Percentiles rank a stretch among this genome's conserved stretches.
Conservation (phyloP, 2,797 vertebrate genomes). For the Hydrocynus forskahlii region DNA sequence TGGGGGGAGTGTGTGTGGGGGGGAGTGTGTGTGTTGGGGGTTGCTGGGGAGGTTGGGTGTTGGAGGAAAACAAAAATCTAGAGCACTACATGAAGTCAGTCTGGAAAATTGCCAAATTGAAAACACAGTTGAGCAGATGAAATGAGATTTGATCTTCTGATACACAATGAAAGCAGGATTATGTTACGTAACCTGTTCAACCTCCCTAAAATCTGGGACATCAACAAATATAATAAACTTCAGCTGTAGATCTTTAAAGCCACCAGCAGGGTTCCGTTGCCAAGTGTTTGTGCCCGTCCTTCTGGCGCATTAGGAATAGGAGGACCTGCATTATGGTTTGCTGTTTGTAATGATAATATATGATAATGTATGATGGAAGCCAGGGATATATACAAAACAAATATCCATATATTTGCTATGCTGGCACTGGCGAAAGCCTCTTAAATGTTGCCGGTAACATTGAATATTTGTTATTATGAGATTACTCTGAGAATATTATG, state of each 20-base stretch:
- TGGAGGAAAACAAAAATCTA: background rate
- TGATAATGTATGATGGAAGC: no score
- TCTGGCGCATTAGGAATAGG: background rate
- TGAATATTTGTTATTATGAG: no score
- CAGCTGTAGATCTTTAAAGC: conserved; percentile 13
- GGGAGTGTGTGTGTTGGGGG: no score
- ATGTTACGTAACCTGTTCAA: background rate
- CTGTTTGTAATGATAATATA: background rate
- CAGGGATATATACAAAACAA: no score
- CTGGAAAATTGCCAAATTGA: conserved; percentile 22
- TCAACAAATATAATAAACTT: conserved; percentile 14
- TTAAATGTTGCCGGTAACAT: no score
- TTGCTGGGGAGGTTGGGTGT: no score
- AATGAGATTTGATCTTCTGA: conserved; percentile 21
- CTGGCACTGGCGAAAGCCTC: no score
- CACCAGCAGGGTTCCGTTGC: no score
- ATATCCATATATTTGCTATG: no score
- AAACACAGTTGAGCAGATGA: conserved; percentile 9
- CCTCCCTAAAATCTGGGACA: background rate
- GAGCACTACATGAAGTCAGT: conserved; percentile 1
- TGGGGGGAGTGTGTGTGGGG: no score
- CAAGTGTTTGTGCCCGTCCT: background rate
- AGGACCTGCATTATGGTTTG: background rate
- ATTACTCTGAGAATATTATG: no score
- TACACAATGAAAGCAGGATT: conserved; percentile 17